Evolutionary conservation across 2,113 vertebrate genomes (phyloP).

Genomic region (Limnothrissa miodon): DNA sequence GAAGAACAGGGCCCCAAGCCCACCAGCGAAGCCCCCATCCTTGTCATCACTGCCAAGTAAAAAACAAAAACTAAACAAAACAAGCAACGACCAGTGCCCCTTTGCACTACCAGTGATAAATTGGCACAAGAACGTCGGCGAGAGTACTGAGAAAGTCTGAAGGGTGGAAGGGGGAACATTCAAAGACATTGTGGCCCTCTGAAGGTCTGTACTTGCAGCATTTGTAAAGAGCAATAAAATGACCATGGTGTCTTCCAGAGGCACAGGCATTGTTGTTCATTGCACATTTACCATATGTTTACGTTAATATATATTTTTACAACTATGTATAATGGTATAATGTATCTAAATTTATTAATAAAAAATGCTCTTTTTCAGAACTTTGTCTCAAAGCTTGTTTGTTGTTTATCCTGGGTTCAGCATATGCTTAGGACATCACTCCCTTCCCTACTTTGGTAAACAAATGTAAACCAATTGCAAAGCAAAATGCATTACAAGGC

Average conservation of each 20-base stretch:
- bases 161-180: constrained; percentile 19
- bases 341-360: constrained; percentile 49
- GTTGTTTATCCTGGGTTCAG: background rate
- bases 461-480: background rate
- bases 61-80: background rate
- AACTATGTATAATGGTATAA: constrained; percentile 48
- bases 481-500: background rate
- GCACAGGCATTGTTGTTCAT: constrained; percentile 38
- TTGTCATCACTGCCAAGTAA: constrained; percentile 67
- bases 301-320: constrained; percentile 43
- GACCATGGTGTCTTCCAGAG: constrained; percentile 1
- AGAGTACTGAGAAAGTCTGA: constrained; percentile 10
- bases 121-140: background rate
- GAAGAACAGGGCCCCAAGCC: constrained; percentile 47
- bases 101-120: constrained; percentile 35
- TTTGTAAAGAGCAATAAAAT: constrained; percentile 34
- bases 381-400: background rate
- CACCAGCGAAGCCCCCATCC: constrained; percentile 51
- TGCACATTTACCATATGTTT: constrained; percentile 48
- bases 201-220: constrained; percentile 43
- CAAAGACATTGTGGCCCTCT: constrained; percentile 23
- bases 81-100: background rate
- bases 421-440: background rate
- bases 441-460: too few species aligned
- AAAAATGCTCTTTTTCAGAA: constrained; percentile 38